A percentile compares a stretch with the other conserved stretches of the same genome.
These are phyloP conservation scores for Gnathonemus echidnorhynchus DNA, from an alignment of 2,113 vertebrate genomes.

Conservation along the genomic window DNA sequence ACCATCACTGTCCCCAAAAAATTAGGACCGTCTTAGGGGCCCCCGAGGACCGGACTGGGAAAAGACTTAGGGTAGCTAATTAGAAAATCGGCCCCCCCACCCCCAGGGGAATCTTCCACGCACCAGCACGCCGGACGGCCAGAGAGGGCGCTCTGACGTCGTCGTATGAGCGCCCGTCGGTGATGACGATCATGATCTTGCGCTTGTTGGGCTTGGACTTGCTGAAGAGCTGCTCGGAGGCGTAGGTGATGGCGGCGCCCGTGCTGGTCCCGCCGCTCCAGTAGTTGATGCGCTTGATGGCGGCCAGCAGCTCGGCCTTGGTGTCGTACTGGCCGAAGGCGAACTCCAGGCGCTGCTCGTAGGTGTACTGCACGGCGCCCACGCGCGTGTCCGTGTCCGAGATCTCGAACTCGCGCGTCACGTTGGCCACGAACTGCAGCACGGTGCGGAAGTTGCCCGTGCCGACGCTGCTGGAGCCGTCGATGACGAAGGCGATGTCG, in stretches of 20 bases:
- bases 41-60: background rate
- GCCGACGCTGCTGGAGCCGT: conserved; percentile 94
- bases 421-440: conserved; percentile 91
- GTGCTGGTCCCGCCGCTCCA: conserved; percentile 98
- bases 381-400: conserved; percentile 88
- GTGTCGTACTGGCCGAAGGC: conserved; percentile 76
- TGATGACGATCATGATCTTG: conserved; percentile 96
- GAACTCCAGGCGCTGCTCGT: conserved; percentile 93
- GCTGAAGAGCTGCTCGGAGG: conserved; percentile 85
- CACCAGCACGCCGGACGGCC: conserved; percentile 79
- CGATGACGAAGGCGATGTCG: conserved; percentile 88
- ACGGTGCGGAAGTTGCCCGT: conserved; percentile 88
- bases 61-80: background rate
- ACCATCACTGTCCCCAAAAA: background rate
- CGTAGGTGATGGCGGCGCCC: conserved; percentile 84
- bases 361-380: conserved; percentile 91
- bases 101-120: conserved; percentile 28
- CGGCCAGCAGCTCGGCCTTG: conserved; percentile 76
- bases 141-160: conserved; percentile 76
- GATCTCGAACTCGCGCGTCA: conserved; percentile 90
- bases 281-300: conserved; percentile 85
- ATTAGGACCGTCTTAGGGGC: background rate
- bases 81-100: background rate
- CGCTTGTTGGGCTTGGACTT: conserved; percentile 94
- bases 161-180: conserved; percentile 89